Conservation (phyloP, 2,113 vertebrate species). For the Nibea coibor region DNA sequence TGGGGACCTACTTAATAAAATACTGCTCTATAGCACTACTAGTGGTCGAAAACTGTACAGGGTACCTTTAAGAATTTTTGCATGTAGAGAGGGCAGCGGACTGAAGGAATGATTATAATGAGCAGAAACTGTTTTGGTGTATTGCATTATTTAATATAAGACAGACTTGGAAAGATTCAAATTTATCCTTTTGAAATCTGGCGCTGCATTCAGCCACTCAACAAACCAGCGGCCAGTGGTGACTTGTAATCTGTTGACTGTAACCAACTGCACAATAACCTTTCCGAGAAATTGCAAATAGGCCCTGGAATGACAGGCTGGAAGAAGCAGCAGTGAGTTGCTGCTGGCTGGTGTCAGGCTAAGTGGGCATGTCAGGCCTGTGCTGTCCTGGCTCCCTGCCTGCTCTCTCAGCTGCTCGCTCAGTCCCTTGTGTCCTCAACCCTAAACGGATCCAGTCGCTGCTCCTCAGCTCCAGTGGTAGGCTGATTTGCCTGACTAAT, state of each 20-base stretch:
- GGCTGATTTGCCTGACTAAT: slow-evolving; percentile 74
- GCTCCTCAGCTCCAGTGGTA: slow-evolving; percentile 70
- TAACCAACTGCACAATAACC: slow-evolving; percentile 23
- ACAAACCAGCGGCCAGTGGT: slow-evolving; percentile 2
- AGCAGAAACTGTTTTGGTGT: not conserved
- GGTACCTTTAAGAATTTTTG: not conserved
- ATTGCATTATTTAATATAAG: not conserved
- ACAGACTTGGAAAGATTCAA: not conserved
- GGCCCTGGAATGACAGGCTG: slow-evolving; percentile 35
- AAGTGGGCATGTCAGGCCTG: slow-evolving; percentile 75
- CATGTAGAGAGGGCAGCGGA: not conserved
- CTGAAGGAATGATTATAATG: not conserved
- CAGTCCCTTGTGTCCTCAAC: slow-evolving; percentile 75
- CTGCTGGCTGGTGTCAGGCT: slow-evolving; percentile 76
- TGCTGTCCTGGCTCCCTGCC: slow-evolving; percentile 77
- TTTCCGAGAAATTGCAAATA: slow-evolving; percentile 42
- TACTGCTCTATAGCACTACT: not conserved
- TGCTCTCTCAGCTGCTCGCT: slow-evolving; percentile 75
- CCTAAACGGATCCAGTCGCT: slow-evolving; percentile 80
- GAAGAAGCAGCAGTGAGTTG: slow-evolving; percentile 53
- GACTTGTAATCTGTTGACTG: slow-evolving; percentile 26
- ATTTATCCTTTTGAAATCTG: not conserved
- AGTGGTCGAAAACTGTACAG: not conserved
- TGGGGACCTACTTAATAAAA: no score
- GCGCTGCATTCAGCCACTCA: not conserved